phyloP scores from a whole-genome alignment of 2,888 invertebrate genomes.

The Luperina nickerlii region DNA sequence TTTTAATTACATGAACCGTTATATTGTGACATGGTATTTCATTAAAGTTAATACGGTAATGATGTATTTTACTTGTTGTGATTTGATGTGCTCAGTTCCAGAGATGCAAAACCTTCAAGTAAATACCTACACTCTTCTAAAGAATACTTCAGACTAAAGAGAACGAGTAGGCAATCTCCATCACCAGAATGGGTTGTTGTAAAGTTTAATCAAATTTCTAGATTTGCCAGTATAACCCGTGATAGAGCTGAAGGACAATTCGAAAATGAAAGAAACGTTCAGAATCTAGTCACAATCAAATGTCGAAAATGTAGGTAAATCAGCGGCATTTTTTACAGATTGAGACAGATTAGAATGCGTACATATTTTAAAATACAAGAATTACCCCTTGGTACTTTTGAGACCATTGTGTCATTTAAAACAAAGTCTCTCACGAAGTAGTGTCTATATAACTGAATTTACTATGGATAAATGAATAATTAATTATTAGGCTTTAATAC shows the following conservation, averaged over 20 bases:
- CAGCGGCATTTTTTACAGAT: neutral
- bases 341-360: neutral
- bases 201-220: neutral
- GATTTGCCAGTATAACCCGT: neutral
- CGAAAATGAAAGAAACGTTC: neutral
- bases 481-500: neutral
- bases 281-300: neutral
- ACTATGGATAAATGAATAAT: too few species aligned
- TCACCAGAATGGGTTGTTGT: neutral
- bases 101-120: slow-evolving; percentile 28
- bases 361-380: neutral
- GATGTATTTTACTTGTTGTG: slow-evolving; percentile 15
- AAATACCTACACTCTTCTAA: neutral
- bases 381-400: neutral
- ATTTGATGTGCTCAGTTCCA: slow-evolving; percentile 41
- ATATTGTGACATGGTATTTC: slow-evolving; percentile 1
- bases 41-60: slow-evolving; percentile 6
- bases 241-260: neutral
- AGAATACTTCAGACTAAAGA: neutral
- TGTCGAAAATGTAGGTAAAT: neutral
- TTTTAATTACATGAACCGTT: neutral
- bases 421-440: neutral
- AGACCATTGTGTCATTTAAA: neutral
- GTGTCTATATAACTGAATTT: neutral
- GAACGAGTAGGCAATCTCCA: neutral